These are phyloP conservation scores for Colius striatus DNA, from an alignment of 2,113 vertebrate species.

Conservation along the genomic window DNA sequence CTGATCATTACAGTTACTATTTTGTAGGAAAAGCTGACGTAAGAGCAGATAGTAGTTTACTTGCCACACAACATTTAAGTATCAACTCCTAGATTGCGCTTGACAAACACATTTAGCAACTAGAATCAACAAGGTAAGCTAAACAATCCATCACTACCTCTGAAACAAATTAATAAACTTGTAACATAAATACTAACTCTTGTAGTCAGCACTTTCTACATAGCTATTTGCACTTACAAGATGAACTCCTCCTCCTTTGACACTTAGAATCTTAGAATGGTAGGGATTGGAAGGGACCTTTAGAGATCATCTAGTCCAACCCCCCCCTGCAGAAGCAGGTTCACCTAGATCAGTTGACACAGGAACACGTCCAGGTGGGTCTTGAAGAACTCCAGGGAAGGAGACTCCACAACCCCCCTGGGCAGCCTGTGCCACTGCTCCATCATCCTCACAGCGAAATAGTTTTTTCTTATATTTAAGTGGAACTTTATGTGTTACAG, in stretches of 20 bases:
- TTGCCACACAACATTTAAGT: neutral
- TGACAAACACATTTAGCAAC: neutral
- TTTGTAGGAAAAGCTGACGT: neutral
- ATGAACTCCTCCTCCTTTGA: neutral
- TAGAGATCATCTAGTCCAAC: no score
- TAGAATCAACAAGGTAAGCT: neutral
- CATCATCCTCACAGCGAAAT: no score
- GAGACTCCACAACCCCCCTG: no score
- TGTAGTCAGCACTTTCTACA: neutral
- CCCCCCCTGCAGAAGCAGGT: no score
- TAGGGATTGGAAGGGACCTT: no score
- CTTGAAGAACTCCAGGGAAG: no score
- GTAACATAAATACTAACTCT: neutral
- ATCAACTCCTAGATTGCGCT: neutral
- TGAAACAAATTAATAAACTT: neutral
- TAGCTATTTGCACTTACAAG: neutral
- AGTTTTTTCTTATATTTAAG: no score
- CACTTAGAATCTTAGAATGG: no score
- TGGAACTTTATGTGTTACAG: no score
- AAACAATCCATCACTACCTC: neutral
- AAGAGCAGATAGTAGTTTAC: neutral
- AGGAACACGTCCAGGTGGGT: no score
- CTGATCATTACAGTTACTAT: neutral
- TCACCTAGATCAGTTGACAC: no score
- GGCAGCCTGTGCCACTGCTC: no score